Base-by-base conservation (phyloP, 2,797 vertebrate genomes). In the Siniperca undulata region DNA sequence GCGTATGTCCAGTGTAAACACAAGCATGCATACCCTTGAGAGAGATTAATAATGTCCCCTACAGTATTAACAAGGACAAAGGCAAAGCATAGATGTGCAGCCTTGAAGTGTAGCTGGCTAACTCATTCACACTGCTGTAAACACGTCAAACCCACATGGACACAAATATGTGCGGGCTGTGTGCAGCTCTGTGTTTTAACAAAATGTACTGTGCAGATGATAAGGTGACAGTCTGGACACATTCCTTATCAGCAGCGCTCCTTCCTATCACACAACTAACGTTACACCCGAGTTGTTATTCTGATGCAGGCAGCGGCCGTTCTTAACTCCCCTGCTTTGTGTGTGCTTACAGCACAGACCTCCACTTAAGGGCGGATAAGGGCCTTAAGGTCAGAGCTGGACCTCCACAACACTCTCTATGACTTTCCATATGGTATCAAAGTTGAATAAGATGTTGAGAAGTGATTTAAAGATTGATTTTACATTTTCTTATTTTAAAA, bases 241-340 rank as follows among this genome's bases (percentile, higher is more conserved):
- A 70, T 50, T 78, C 68, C 89, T 90, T 91, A 90, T 90, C 92
- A 78, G 83, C 82, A 27, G 65, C 27, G 14, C 71, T 53, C 24
- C 52, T 38, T 80, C 58, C 70, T 24, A 9, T 91, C 90, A 91
- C 1, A 67, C 78, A 91, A 93, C 82, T 0, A 22, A 30, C 24
- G n/a, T 60, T 62, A 65, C 74, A 27, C 78, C 69, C 5, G 5
- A n/a, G 30, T 53, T 56, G 70, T 52, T 60, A 0, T 52, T 53
- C 20, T 53, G 66, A 77, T 76, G 76, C 61, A 24, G 75, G 62
- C 67, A 16, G 30, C 30, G 4, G 27, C 60, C 42, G 62, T 44
- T 44, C 53, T 53, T 16, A 24, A 64, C 38, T 34, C 46, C 22
- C 27, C 12, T 38, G 24, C 74, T 44, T 20, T 46, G 24, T 55